Base-by-base conservation (phyloP, 2,888 invertebrate genomes). In the Monopis laevigella region DNA sequence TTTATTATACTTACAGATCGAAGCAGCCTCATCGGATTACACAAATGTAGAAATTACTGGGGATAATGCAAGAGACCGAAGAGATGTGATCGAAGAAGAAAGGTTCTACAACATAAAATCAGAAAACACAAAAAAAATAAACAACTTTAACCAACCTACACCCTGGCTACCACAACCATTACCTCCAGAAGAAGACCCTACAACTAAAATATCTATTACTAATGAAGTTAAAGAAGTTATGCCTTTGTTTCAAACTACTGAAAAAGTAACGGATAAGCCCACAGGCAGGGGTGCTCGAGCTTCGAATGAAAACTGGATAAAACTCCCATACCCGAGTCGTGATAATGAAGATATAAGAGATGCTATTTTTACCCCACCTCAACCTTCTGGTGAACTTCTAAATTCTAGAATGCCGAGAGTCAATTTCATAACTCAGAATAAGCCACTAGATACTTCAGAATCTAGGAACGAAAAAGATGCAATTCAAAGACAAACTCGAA, bases 401-500 rank as follows among this genome's bases (percentile, higher is more conserved):
- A 82, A 80, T 53, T 77, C 84, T 2, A 65, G 86, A 50, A 86
- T 86, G 64, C 87, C 87, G 1, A 63, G 86, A 51, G 86, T 87
- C 1, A 86, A 87, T 59, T 88, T 88, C 51, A 84, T 87, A 10
- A 88, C 87, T 0, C 86, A 87, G 55, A 82, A 85, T 46, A 83
- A 84, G 67, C 59, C 61, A 1, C 51, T 82, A 16, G 78, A 82
- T 53, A 60, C 80, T 10, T 74, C 82, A 1, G 82, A 82, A 58
- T 78, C 78, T 3, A 66, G 82, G 35, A 74, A 78, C 51, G 78
- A 82, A 43, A 78, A 80, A 50, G 81, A 82, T 51, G 62, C 74
- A 12, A 61, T 81, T 13, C 81, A 75, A 48, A 61, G 80, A 57
- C 53, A 68, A 1, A 62, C 69, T 6, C 62, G 77, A 39, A 68